Evolutionary conservation across 2,888 invertebrate species (phyloP), one percentile per base, ranked within the genome.

Genomic region (Girardia tigrina): DNA sequence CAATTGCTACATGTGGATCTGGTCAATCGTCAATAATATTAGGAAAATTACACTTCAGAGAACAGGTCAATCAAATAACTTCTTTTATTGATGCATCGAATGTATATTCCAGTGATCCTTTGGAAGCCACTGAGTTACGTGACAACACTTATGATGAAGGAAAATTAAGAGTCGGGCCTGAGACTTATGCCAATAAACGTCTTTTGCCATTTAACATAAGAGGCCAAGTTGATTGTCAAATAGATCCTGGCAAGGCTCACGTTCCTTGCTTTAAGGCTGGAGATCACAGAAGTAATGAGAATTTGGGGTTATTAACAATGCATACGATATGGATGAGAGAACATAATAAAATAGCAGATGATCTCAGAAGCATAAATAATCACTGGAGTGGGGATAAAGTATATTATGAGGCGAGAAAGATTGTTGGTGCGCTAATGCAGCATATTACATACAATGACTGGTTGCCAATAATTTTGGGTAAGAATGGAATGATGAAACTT

Each of bases 1-100:
- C 93, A 16, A 94, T 94, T 80, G 90, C 97, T 0, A 91, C 95
- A 76, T 98, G 98, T 84, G 97, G 97, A 12, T 94, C 94, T 0
- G 98, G 97, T 1, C 89, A 90, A 87, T 97, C 98, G 0, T 97
- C 97, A 0, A 88, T 93, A 6, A 89, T 97, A 79, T 27, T 78
- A 6, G 75, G 78, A 14, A 27, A 29, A 12, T 77, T 77, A 16
- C 71, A 77, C 42, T 88, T 88, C 77, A 87, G 98, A 73, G 94
- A 99, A 83, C 98, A 98, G 86, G 80, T 87, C 72, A 87, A 86
- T 79, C 92, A 94, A 82, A 86, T 98, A 26, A 98, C 98, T 0
- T 90, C 94, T 0, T 98, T 88, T 82, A 89, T 99, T 77, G 95
- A 95, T 29, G 97, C 90, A 0, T 95, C 97, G 0, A 92, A 94